Conservation (phyloP, 2,797 vertebrate species). For the Lindbergichthys nudifrons region DNA sequence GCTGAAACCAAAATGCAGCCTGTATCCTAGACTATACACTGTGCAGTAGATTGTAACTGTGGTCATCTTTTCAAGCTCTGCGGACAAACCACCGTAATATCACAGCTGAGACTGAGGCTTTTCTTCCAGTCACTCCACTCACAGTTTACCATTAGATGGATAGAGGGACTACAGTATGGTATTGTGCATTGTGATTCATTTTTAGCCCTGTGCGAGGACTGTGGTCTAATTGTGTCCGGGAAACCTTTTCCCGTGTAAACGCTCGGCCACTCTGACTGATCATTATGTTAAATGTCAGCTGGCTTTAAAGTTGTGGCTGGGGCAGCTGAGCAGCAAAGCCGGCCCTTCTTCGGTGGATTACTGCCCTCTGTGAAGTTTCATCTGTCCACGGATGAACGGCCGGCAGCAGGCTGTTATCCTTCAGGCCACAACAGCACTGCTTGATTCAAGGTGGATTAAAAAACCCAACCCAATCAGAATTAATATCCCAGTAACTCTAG, state of each 20-base stretch:
- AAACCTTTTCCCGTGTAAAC: conserved; percentile 79
- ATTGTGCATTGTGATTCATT: conserved; percentile 80
- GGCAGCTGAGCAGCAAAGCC: conserved; percentile 76
- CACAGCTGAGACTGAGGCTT: conserved; percentile 78
- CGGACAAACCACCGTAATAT: conserved; percentile 76
- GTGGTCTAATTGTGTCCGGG: conserved; percentile 80
- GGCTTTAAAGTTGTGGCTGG: conserved; percentile 75
- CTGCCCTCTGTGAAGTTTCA: conserved; percentile 77
- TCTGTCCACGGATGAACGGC: conserved; percentile 70
- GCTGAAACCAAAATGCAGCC: conserved; percentile 67
- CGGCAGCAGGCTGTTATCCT: conserved; percentile 69
- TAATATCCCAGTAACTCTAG: conserved; percentile 70
- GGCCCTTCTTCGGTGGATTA: conserved; percentile 74
- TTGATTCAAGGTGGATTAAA: conserved; percentile 76
- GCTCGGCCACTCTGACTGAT: conserved; percentile 77
- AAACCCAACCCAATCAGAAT: conserved; percentile 71
- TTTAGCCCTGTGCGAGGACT: conserved; percentile 73
- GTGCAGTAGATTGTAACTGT: conserved; percentile 69
- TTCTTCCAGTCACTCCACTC: conserved; percentile 81
- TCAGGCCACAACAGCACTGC: conserved; percentile 61
- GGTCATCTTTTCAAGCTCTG: conserved; percentile 72
- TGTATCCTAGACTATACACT: conserved; percentile 71
- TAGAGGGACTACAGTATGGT: conserved; percentile 66
- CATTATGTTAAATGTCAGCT: conserved; percentile 83
- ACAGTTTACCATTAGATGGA: conserved; percentile 77